phyloP scores from a whole-genome alignment of 2,888 invertebrate species.

The Norana najaformis region DNA sequence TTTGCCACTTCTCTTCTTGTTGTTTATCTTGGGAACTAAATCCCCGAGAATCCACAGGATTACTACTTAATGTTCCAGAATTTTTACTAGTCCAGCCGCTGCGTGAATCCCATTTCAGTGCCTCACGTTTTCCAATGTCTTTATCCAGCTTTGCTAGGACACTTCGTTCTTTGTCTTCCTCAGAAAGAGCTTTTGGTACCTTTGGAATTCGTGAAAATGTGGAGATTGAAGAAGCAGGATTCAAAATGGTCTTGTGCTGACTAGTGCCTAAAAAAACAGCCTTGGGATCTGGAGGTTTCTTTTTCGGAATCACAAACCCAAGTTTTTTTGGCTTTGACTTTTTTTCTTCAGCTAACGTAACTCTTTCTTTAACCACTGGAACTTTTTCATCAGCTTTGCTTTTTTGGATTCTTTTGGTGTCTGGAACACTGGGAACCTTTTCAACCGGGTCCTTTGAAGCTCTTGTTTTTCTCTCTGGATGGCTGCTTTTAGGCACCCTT shows the following conservation, averaged over 20 bases:
- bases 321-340: background rate
- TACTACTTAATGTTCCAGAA: background rate
- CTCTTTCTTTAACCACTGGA: background rate
- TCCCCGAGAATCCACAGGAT: background rate
- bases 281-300: background rate
- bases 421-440: background rate
- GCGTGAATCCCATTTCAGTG: background rate
- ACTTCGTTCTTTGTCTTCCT: background rate
- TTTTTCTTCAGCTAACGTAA: background rate
- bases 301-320: constrained; percentile 20
- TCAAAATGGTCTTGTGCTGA: background rate
- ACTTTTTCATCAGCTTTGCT: background rate
- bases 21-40: background rate
- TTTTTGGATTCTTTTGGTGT: background rate
- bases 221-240: background rate
- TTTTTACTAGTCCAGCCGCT: background rate
- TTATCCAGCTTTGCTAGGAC: constrained; percentile 20
- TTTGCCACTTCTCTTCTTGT: background rate
- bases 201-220: background rate
- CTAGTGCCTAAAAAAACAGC: background rate
- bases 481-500: background rate
- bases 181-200: background rate
- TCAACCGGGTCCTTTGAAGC: background rate
- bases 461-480: background rate
- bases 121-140: background rate